phyloP scores from a whole-genome alignment of 2,888 invertebrate genomes.

The Scrobipalpa atriplicella region DNA sequence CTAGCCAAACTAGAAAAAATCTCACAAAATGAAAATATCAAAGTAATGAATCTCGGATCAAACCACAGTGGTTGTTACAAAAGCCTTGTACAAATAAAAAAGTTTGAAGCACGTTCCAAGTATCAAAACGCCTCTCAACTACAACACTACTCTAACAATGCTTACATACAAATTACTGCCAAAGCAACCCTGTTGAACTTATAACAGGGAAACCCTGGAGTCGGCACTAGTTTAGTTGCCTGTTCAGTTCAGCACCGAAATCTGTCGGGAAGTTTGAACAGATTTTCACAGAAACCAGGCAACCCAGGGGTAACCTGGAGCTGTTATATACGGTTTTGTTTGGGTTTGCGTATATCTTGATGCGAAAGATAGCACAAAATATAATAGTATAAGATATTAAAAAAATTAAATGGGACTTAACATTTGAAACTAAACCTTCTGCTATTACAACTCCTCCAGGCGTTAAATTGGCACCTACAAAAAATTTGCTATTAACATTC shows the following conservation, averaged over 20 bases:
- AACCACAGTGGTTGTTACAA: neutral
- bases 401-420: no score
- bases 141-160: constrained; percentile 67
- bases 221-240: neutral
- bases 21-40: no score
- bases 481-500: neutral
- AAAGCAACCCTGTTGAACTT: constrained; percentile 38
- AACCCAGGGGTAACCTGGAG: neutral
- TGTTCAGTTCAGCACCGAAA: neutral
- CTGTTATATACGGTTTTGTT: neutral
- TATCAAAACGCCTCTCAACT: constrained; percentile 49
- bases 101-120: constrained; percentile 39
- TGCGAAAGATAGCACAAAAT: no score
- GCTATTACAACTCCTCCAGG: neutral
- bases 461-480: neutral
- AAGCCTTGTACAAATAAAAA: neutral
- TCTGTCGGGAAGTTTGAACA: neutral
- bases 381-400: no score
- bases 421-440: no score
- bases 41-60: neutral
- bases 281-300: neutral
- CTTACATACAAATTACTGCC: constrained; percentile 77
- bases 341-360: neutral
- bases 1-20: no score
- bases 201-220: constrained; percentile 19